Conservation (phyloP, 2,113 vertebrate genomes). For the zebrafish (Danio rerio) region GRCz12tu NC_133178.1:44941501-44942000, state of each 20-base stretch:
- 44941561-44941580: too few species aligned
- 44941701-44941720: slow-evolving; percentile 93
- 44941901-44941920: slow-evolving; percentile 81
- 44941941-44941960: not conserved
- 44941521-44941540: too few species aligned
- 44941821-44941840: slow-evolving; percentile 94
- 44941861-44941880: slow-evolving; percentile 90
- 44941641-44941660: slow-evolving; percentile 93
- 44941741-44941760: not conserved
- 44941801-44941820: slow-evolving; percentile 69
- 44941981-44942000: too few species aligned
- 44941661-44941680: slow-evolving; percentile 88
- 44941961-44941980: too few species aligned
- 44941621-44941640: slow-evolving; percentile 90
- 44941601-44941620: slow-evolving; percentile 80
- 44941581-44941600: not conserved
- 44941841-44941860: slow-evolving; percentile 93
- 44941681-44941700: slow-evolving; percentile 89
- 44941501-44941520: too few species aligned
- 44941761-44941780: not conserved
- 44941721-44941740: slow-evolving; percentile 90
- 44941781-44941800: not conserved
- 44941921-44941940: not conserved
- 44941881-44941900: slow-evolving; percentile 92
- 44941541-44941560: too few species aligned